Evolutionary conservation across 2,797 vertebrate species (phyloP).

Genomic region (Labeo calbasu): DNA sequence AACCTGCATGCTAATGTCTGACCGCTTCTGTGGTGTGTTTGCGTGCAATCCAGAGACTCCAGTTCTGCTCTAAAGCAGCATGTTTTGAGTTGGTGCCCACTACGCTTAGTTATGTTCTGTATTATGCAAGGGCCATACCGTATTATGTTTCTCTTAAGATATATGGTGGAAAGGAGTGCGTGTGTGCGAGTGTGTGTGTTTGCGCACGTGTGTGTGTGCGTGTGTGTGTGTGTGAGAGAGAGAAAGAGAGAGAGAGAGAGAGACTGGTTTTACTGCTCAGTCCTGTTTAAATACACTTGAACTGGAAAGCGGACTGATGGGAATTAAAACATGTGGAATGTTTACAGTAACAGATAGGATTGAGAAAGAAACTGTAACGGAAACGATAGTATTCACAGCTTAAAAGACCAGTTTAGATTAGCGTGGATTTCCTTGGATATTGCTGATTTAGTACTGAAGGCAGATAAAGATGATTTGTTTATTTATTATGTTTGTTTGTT

Average conservation of each 20-base stretch:
- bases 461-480: background rate
- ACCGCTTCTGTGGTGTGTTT: slow-evolving; percentile 44
- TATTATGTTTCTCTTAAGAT: slow-evolving; percentile 17
- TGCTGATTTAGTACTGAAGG: background rate
- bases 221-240: background rate
- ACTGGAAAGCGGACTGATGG: slow-evolving; percentile 11
- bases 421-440: background rate
- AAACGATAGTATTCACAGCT: background rate
- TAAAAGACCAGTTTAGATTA: background rate
- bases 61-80: slow-evolving; percentile 44
- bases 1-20: slow-evolving; percentile 67
- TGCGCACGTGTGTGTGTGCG: background rate
- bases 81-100: slow-evolving; percentile 59
- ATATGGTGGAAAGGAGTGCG: background rate
- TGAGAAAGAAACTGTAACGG: background rate
- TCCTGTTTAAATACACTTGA: background rate
- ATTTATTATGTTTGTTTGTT: background rate
- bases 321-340: slow-evolving; percentile 6
- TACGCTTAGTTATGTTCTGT: slow-evolving; percentile 54
- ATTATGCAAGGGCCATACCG: slow-evolving; percentile 15
- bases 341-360: slow-evolving; percentile 20
- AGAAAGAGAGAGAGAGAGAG: background rate
- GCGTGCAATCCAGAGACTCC: slow-evolving; percentile 7
- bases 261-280: background rate
- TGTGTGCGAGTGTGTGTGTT: slow-evolving; percentile 4